phyloP scores from a whole-genome alignment of 2,113 vertebrate genomes.

The Poeciliopsis prolifica region DNA sequence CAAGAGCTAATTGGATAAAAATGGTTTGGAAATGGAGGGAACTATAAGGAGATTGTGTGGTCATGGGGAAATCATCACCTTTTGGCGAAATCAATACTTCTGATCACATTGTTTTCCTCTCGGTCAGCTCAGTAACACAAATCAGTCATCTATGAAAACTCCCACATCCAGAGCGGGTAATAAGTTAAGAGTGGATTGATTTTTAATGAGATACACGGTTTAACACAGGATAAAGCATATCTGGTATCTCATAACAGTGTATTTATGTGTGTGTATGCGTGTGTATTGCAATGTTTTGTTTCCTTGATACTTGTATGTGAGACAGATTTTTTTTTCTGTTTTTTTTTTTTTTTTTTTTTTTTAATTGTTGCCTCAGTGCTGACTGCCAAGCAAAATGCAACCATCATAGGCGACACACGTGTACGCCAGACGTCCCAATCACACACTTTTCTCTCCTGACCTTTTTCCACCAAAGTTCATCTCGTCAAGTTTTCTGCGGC shows the following conservation, averaged over 20 bases:
- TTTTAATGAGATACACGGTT: constrained; percentile 15
- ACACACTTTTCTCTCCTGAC: constrained; percentile 8
- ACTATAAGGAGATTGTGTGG: constrained; percentile 2
- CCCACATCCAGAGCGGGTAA: constrained; percentile 11
- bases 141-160: constrained; percentile 1
- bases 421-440: background rate
- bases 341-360: constrained; percentile 11
- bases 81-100: constrained; percentile 27
- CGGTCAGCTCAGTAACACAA: background rate
- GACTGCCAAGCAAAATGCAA: constrained; percentile 63
- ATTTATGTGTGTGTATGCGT: constrained; percentile 7
- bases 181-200: constrained; percentile 3
- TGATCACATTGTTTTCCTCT: constrained; percentile 52
- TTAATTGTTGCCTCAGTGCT: constrained; percentile 65
- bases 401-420: constrained; percentile 3
- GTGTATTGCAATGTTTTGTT: background rate
- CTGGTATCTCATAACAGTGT: constrained; percentile 19
- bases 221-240: constrained; percentile 27
- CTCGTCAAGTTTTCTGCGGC: background rate
- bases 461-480: background rate
- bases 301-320: constrained; percentile 3
- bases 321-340: constrained; percentile 23
- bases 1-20: background rate
- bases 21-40: background rate
- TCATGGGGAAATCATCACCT: background rate